These are phyloP conservation scores for Drosophila grimshawi DNA, from an alignment of 1,140 invertebrate species.

Conservation along the genomic window DNA sequence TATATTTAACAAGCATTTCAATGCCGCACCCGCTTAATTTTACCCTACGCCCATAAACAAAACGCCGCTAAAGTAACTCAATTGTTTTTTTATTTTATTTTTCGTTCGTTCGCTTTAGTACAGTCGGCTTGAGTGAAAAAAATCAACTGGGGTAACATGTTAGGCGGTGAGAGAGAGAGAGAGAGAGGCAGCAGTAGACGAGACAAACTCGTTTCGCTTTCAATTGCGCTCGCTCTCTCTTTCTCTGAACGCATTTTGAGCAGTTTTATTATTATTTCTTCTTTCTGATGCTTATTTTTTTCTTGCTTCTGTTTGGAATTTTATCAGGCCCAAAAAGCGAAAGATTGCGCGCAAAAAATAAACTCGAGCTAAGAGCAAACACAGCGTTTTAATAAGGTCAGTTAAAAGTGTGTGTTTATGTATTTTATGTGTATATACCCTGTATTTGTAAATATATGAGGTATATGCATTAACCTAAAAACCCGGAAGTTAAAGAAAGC, in stretches of 20 bases:
- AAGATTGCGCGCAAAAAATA: slow-evolving; percentile 73
- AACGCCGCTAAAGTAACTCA: slow-evolving; percentile 74
- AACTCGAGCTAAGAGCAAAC: slow-evolving; percentile 37
- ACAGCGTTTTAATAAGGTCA: slow-evolving; percentile 53
- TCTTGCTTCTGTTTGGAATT: slow-evolving; percentile 74
- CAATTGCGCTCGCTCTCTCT: slow-evolving; percentile 20
- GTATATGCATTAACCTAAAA: too few species aligned
- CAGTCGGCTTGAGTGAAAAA: slow-evolving; percentile 75
- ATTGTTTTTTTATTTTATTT: slow-evolving; percentile 29
- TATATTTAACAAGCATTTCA: slow-evolving; percentile 23
- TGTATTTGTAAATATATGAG: too few species aligned
- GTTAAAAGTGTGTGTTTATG: slow-evolving; percentile 35
- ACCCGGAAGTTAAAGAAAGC: too few species aligned
- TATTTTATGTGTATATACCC: background rate
- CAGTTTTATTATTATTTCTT: slow-evolving; percentile 36
- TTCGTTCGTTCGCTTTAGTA: slow-evolving; percentile 76
- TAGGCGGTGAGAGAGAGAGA: slow-evolving; percentile 24
- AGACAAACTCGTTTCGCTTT: slow-evolving; percentile 56
- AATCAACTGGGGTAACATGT: slow-evolving; percentile 15
- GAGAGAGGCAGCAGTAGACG: slow-evolving; percentile 3
- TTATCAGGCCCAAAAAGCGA: slow-evolving; percentile 59
- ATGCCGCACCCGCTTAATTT: slow-evolving; percentile 34
- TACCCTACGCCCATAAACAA: slow-evolving; percentile 77
- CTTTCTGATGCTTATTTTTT: slow-evolving; percentile 51
- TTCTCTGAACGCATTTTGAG: slow-evolving; percentile 47